Base-by-base conservation (phyloP, 2,113 vertebrate species). In the Calyptomena viridis region DNA sequence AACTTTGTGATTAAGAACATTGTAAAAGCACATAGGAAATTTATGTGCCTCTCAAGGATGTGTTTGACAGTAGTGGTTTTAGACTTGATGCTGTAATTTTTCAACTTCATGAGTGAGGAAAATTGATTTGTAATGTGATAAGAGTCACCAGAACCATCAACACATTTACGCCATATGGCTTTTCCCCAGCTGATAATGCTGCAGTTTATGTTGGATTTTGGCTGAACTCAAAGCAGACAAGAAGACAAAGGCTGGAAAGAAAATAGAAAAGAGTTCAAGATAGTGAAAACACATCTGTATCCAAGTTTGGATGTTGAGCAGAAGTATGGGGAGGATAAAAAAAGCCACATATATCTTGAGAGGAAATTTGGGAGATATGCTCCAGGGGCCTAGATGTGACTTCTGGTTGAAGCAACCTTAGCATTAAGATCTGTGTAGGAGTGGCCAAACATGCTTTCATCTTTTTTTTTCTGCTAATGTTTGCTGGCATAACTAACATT, bases 181-280 rank as follows among this genome's bases (percentile, higher is more conserved):
- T 84, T 55, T 81, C 67, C 68, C 39, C 66, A 52, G 74, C 17
- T 79, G 84, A 76, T 79, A 91, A 75, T 1, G 1, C 31, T 91
- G 40, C 39, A 64, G 37, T 52, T 91, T 87, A 49, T 24, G 39
- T 56, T 82, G 89, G 42, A 87, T 94, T 95, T 94, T 93, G 93
- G 93, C 91, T 95, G 91, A 96, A 92, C 91, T 94, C 80, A 37
- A 60, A 64, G 12, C 31, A 91, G 44, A 56, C 89, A 87, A 89
- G 71, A 84, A 93, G 62, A 33, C 16, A 68, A 92, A 90, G 21
- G 2, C 8, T 89, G 53, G 60, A 95, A 93, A 88, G 62, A 24
- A 83, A 79, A 59, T 60, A 39, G 30, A 76, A 80, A 77, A 63
- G 15, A 55, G 14, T 78, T 30, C 39, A 55, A 39, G 6, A 14